Evolutionary conservation across 2,797 vertebrate genomes (phyloP).

Genomic region (Zalophus californianus): DNA sequence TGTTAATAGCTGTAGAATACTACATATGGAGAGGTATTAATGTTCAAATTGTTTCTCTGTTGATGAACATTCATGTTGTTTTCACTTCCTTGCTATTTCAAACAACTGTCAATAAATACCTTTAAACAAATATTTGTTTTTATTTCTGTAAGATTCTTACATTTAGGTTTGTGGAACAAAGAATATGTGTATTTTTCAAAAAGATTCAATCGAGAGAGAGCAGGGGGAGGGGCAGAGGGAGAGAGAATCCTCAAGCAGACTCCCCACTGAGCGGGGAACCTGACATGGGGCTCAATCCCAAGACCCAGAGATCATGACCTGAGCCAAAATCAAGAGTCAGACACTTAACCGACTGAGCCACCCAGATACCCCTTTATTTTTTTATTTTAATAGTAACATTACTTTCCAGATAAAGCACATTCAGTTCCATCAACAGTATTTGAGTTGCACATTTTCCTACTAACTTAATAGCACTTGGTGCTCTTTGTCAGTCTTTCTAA

Average conservation of each 20-base stretch:
- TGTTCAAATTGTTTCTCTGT: not conserved
- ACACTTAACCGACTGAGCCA: not conserved
- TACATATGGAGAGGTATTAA: not conserved
- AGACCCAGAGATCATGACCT: not conserved
- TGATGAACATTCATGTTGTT: not conserved
- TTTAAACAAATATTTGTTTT: not conserved
- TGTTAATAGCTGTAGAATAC: not conserved
- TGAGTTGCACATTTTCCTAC: not conserved
- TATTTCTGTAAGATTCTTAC: not conserved
- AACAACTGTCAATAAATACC: not conserved
- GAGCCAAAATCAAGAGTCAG: not conserved
- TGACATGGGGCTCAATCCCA: not conserved
- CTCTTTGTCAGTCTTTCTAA: not conserved
- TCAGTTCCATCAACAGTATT: not conserved
- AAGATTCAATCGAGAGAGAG: not conserved
- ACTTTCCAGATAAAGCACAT: not conserved
- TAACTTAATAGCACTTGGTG: not conserved
- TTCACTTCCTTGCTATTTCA: not conserved
- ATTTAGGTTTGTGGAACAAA: not conserved
- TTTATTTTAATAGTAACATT: not conserved
- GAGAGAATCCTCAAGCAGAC: not conserved
- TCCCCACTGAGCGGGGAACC: not conserved
- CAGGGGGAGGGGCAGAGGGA: not conserved
- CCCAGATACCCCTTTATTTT: too few relatives aligned
- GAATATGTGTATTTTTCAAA: not conserved